These are phyloP conservation scores for Reticulitermes speratus DNA, from an alignment of 1,140 invertebrate genomes.

Conservation along the genomic window DNA sequence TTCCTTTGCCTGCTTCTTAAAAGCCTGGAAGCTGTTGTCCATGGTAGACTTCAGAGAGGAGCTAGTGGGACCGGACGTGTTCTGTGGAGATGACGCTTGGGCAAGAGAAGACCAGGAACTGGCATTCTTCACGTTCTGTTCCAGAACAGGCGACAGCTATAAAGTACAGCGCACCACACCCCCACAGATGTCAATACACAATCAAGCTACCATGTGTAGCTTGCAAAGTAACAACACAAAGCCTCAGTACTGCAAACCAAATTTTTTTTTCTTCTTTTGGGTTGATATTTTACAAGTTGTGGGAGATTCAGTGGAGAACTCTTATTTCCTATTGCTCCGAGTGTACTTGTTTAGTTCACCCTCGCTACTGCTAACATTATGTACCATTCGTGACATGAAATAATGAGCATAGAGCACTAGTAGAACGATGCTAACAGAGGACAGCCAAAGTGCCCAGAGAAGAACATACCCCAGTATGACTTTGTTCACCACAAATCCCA, in stretches of 20 bases:
- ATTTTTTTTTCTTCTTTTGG: too few species aligned
- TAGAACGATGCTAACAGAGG: too few species aligned
- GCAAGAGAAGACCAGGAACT: slow-evolving; percentile 91
- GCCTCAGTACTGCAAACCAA: background rate
- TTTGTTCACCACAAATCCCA: too few species aligned
- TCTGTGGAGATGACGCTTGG: slow-evolving; percentile 72
- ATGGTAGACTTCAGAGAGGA: slow-evolving; percentile 39
- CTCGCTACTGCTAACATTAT: too few species aligned
- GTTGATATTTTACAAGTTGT: too few species aligned
- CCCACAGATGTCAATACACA: slow-evolving; percentile 16
- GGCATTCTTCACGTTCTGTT: slow-evolving; percentile 82
- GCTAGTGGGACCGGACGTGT: slow-evolving; percentile 44
- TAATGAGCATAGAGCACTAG: too few species aligned
- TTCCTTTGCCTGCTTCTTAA: slow-evolving; percentile 93
- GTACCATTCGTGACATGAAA: too few species aligned
- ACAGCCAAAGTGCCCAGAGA: too few species aligned
- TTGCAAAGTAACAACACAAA: background rate
- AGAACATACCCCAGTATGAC: too few species aligned
- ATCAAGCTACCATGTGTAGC: background rate
- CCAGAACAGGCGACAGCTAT: slow-evolving; percentile 41
- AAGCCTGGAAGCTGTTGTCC: slow-evolving; percentile 66
- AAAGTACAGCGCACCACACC: slow-evolving; percentile 7
- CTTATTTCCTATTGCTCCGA: too few species aligned
- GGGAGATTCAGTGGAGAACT: too few species aligned
- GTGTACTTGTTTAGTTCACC: too few species aligned